Percentiles rank a stretch among this genome's conserved stretches.
Conservation (phyloP, 1,140 invertebrate genomes). For the Eumaeus atala region DNA sequence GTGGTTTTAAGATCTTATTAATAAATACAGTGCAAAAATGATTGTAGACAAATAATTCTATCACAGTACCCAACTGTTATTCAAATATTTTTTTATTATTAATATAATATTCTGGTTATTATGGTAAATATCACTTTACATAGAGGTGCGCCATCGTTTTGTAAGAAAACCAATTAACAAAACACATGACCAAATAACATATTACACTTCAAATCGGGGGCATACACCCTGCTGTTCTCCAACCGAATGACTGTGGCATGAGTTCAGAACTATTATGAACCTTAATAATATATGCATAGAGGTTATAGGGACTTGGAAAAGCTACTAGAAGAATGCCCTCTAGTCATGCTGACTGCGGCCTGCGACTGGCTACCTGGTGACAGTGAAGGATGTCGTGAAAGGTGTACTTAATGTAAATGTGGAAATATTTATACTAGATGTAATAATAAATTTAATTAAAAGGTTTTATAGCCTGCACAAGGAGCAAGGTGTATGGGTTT, state of each 20-base stretch:
- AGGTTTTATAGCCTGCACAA: neutral
- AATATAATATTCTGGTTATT: too few relatives aligned
- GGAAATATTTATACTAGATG: neutral
- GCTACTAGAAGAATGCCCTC: slow-evolving; percentile 5
- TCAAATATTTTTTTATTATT: too few relatives aligned
- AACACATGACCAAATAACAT: neutral
- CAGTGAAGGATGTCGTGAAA: slow-evolving; percentile 4
- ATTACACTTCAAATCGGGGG: slow-evolving; percentile 3
- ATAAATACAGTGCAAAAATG: too few relatives aligned
- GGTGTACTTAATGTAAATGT: slow-evolving; percentile 5
- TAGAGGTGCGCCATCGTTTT: too few relatives aligned
- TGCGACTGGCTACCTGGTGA: neutral
- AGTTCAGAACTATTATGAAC: neutral
- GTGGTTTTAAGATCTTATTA: too few relatives aligned
- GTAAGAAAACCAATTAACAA: neutral
- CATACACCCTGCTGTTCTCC: neutral
- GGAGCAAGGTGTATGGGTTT: neutral
- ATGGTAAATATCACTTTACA: too few relatives aligned
- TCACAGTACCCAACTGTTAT: too few relatives aligned
- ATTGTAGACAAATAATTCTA: too few relatives aligned
- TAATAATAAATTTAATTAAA: neutral
- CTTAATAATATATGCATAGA: neutral
- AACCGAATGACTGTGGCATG: neutral
- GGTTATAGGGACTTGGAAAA: neutral
- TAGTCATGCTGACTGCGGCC: neutral